phyloP scores from a whole-genome alignment of 2,113 vertebrate species.

The Protobothrops mucrosquamatus region DNA sequence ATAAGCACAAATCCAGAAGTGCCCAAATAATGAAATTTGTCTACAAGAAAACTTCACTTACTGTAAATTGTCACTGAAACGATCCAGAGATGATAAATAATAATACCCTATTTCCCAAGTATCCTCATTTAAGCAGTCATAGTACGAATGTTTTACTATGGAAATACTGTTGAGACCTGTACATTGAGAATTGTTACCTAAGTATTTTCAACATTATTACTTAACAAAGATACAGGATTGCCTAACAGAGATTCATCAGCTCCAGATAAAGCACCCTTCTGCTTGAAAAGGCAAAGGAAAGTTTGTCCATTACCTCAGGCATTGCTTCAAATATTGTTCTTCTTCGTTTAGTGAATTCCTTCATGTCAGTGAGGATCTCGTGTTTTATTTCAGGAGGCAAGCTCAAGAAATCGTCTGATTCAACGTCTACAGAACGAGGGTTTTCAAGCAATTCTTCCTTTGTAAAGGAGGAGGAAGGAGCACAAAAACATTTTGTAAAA shows the following conservation, averaged over 20 bases:
- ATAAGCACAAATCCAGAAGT: not conserved
- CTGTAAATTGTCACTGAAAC: not conserved
- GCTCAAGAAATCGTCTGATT: constrained; percentile 87
- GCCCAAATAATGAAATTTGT: not conserved
- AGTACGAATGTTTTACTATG: not conserved
- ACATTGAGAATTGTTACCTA: not conserved
- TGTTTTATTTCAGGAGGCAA: constrained; percentile 91
- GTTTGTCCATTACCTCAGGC: constrained; percentile 80
- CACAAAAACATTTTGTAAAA: not conserved
- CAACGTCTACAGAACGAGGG: constrained; percentile 86
- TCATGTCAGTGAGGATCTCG: constrained; percentile 94
- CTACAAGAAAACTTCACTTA: not conserved
- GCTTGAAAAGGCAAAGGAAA: not conserved
- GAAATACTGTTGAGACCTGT: fast-evolving
- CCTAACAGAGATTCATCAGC: not conserved
- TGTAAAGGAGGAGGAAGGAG: not conserved
- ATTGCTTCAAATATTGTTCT: constrained; percentile 88
- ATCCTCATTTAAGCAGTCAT: constrained; percentile 6
- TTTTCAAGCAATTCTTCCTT: constrained; percentile 80
- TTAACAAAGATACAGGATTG: not conserved
- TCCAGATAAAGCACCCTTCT: not conserved
- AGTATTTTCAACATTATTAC: not conserved
- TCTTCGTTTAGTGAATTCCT: constrained; percentile 89
- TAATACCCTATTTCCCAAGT: not conserved
- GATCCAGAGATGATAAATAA: fast-evolving